Conservation (phyloP, 2,888 invertebrate genomes). For the Luffia ferchaultella region DNA sequence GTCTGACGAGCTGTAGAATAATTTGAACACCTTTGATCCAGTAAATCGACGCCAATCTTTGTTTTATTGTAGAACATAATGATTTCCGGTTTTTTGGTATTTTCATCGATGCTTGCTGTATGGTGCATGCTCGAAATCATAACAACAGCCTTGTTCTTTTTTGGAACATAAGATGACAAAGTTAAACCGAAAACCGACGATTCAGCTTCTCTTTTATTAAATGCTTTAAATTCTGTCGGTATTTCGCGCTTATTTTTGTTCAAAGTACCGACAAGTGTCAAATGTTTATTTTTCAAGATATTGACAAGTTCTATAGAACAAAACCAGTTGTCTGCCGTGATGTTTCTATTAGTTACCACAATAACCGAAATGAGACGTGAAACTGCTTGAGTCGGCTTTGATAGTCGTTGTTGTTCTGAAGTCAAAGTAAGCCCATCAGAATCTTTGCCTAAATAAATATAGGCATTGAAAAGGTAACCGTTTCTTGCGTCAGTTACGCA, state of each 20-base stretch:
- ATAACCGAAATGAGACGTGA: slow-evolving; percentile 11
- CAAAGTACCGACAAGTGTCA: slow-evolving; percentile 12
- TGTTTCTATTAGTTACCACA: slow-evolving; percentile 12
- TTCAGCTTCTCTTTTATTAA: slow-evolving; percentile 2
- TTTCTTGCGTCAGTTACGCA: slow-evolving; percentile 7
- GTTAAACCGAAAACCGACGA: slow-evolving; percentile 11
- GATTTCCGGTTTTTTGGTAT: slow-evolving; percentile 9
- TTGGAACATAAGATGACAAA: slow-evolving; percentile 11
- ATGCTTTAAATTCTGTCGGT: slow-evolving; percentile 9
- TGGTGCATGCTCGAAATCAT: slow-evolving; percentile 15
- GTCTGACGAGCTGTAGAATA: slow-evolving; percentile 9
- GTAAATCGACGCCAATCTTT: slow-evolving; percentile 7
- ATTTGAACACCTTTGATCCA: slow-evolving; percentile 9
- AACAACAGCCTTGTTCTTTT: slow-evolving; percentile 13
- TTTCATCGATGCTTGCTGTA: slow-evolving; percentile 2
- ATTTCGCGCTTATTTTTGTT: slow-evolving; percentile 11
- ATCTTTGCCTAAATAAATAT: slow-evolving; percentile 14
- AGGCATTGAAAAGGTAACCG: slow-evolving; percentile 9
- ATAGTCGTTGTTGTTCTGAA: slow-evolving; percentile 8
- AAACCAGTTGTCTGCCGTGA: slow-evolving; percentile 19
- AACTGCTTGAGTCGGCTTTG: slow-evolving; percentile 13
- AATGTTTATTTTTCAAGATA: neutral
- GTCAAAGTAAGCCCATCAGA: slow-evolving; percentile 13
- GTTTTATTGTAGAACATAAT: slow-evolving; percentile 10
- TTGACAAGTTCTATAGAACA: slow-evolving; percentile 14